Evolutionary conservation across 2,797 vertebrate genomes (phyloP).

Genomic region (Eurystomus glaucurus): DNA sequence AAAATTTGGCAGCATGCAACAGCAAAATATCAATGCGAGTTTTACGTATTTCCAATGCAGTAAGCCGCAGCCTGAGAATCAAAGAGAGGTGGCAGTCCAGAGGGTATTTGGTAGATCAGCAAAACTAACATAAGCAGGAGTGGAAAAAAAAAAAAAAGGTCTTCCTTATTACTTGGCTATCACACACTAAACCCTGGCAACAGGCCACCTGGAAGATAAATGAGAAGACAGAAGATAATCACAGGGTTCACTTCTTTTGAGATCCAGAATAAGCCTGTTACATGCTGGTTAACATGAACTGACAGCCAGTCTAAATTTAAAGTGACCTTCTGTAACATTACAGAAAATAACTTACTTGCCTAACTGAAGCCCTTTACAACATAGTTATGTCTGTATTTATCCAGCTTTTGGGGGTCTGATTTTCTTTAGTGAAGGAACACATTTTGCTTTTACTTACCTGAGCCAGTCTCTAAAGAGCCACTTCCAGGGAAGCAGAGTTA

Average conservation of each 20-base stretch:
- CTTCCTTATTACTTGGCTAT: conserved; percentile 1
- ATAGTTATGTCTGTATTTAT: neutral
- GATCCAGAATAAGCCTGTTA: conserved; percentile 32
- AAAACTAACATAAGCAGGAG: neutral
- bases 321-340: conserved; percentile 10
- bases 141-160: neutral
- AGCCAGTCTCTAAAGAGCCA: neutral
- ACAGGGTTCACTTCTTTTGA: conserved; percentile 28
- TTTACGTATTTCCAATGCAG: neutral
- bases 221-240: conserved; percentile 44
- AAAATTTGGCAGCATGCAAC: neutral
- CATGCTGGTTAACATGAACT: neutral
- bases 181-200: conserved; percentile 15
- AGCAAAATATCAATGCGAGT: neutral
- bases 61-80: neutral
- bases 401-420: neutral
- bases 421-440: conserved; percentile 22
- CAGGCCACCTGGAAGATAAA: conserved; percentile 29
- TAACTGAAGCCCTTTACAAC: conserved; percentile 19
- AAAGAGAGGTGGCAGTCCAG: neutral
- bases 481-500: conserved; percentile 21
- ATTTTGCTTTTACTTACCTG: neutral
- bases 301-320: conserved; percentile 30
- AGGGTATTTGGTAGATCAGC: neutral
- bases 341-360: conserved; percentile 30